Evolutionary conservation across 1,140 invertebrate genomes (phyloP).

Genomic region (Belonocnema kinseyi): DNA sequence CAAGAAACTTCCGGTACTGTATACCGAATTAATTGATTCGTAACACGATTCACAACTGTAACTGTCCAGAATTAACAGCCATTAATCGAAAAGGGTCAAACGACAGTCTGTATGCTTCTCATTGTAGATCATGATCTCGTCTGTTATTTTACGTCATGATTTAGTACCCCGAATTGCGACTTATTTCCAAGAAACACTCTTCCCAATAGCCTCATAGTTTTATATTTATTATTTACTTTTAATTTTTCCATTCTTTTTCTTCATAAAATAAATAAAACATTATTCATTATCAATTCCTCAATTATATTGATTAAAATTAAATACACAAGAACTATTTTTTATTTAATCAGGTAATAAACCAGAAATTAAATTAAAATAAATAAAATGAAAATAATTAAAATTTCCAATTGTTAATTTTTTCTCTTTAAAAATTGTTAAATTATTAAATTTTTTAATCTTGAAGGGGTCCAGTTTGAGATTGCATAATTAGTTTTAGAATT

Average conservation of each 20-base stretch:
- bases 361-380: too few relatives aligned
- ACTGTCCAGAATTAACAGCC: constrained; percentile 2
- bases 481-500: too few relatives aligned
- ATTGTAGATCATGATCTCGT: constrained; percentile 6
- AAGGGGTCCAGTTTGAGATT: too few relatives aligned
- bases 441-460: too few relatives aligned
- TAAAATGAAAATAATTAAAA: too few relatives aligned
- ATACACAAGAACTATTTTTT: too few relatives aligned
- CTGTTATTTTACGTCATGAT: background rate
- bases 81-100: constrained; percentile 31
- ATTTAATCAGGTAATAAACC: too few relatives aligned
- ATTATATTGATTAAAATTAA: too few relatives aligned
- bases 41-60: constrained; percentile 28
- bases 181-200: too few relatives aligned
- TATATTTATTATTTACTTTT: background rate
- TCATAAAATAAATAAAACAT: background rate
- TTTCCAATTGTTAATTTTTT: too few relatives aligned
- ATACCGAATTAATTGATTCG: constrained; percentile 33
- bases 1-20: constrained; percentile 33
- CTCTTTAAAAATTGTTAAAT: too few relatives aligned
- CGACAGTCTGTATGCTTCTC: background rate
- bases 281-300: background rate
- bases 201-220: too few relatives aligned
- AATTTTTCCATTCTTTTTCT: background rate
- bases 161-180: background rate